Conservation (phyloP, 2,888 invertebrate genomes). For the Priapulus caudatus region DNA sequence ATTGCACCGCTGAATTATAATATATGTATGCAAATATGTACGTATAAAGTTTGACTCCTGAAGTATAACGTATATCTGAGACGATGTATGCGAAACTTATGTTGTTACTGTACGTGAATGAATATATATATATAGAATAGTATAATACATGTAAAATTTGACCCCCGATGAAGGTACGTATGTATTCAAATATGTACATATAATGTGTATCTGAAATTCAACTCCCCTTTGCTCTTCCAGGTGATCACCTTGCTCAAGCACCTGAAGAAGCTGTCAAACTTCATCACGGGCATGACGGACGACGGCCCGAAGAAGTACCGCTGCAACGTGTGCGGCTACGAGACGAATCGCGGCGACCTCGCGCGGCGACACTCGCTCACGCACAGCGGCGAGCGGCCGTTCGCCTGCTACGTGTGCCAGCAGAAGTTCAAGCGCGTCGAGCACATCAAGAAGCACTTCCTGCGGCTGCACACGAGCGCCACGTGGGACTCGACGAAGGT, state of each 20-base stretch:
- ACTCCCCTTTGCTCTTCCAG: too few relatives aligned
- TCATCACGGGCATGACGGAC: not conserved
- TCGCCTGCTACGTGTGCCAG: conserved; percentile 80
- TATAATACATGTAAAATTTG: too few relatives aligned
- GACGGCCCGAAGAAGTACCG: conserved; percentile 51
- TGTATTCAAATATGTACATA: too few relatives aligned
- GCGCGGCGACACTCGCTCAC: conserved; percentile 86
- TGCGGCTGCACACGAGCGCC: conserved; percentile 80
- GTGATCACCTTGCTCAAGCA: not conserved
- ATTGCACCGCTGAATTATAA: too few relatives aligned
- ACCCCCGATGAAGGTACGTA: too few relatives aligned
- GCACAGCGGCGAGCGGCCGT: conserved; percentile 82
- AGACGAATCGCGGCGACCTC: conserved; percentile 76
- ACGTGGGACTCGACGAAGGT: conserved; percentile 55
- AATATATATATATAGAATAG: too few relatives aligned
- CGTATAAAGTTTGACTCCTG: too few relatives aligned
- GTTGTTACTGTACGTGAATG: too few relatives aligned
- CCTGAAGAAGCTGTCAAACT: not conserved
- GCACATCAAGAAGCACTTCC: conserved; percentile 84
- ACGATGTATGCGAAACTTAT: too few relatives aligned
- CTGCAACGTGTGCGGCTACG: conserved; percentile 76
- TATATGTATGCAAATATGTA: too few relatives aligned
- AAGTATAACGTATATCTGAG: too few relatives aligned
- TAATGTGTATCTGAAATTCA: too few relatives aligned
- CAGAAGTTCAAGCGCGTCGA: conserved; percentile 88